Evolutionary conservation across 2,113 vertebrate genomes (phyloP).

Genomic region (Tachysurus vachellii): DNA sequence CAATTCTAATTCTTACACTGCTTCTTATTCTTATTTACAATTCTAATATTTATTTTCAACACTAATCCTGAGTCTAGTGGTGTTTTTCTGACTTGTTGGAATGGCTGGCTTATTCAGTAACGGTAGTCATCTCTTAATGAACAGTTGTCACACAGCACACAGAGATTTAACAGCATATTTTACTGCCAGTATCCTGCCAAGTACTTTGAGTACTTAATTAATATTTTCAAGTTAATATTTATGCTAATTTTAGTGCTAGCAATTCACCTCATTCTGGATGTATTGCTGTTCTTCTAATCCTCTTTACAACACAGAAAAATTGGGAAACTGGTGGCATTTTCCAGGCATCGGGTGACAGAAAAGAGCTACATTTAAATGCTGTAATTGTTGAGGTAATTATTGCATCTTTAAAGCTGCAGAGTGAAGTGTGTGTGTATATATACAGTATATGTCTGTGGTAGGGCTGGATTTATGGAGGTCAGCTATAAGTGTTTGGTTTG

Average conservation of each 20-base stretch:
- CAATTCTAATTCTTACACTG: not conserved
- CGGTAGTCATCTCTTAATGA: not conserved
- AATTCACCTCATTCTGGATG: constrained; percentile 13
- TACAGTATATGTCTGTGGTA: constrained; percentile 17
- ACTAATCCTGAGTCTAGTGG: not conserved
- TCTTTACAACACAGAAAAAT: not conserved
- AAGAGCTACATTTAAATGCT: constrained; percentile 21
- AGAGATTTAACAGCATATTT: constrained; percentile 23
- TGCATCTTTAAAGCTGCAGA: constrained; percentile 21
- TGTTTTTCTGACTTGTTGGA: not conserved
- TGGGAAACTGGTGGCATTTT: not conserved
- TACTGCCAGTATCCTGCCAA: constrained; percentile 27
- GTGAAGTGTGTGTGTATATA: constrained; percentile 7
- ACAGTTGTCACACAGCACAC: constrained; percentile 19
- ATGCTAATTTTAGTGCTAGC: constrained; percentile 18
- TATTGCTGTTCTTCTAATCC: not conserved
- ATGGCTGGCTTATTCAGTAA: constrained; percentile 3
- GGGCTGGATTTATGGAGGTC: constrained; percentile 65
- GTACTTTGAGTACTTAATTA: constrained; percentile 23
- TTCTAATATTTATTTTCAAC: not conserved
- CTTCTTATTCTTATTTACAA: not conserved
- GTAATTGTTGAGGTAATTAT: constrained; percentile 21
- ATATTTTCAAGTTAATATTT: constrained; percentile 26
- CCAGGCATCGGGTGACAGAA: not conserved
- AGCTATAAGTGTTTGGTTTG: constrained; percentile 60